phyloP scores from a whole-genome alignment of 1,140 invertebrate species.

The Thaumatotibia leucotreta region DNA sequence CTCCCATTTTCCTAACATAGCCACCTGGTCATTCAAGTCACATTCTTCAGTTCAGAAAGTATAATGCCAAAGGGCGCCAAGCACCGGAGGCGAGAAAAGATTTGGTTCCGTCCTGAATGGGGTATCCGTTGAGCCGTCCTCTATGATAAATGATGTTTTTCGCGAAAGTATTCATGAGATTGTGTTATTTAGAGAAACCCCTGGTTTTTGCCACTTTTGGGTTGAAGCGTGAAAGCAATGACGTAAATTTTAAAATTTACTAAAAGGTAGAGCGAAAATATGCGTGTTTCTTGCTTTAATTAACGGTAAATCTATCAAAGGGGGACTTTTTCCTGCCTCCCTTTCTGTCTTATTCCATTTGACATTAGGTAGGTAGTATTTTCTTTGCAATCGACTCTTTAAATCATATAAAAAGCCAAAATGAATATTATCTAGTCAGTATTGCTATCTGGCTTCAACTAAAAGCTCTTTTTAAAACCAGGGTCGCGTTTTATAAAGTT shows the following conservation, averaged over 20 bases:
- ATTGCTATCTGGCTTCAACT: too few species aligned
- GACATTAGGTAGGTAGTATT: too few species aligned
- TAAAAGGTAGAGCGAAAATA: too few species aligned
- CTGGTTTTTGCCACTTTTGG: neutral
- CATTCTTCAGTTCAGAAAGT: constrained; percentile 35
- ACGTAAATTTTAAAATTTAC: neutral
- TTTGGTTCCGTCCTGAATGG: constrained; percentile 55
- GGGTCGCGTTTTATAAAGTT: too few species aligned
- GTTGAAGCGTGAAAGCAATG: neutral
- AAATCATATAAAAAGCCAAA: too few species aligned
- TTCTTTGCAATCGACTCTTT: too few species aligned
- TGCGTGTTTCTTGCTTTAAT: too few species aligned
- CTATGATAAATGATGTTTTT: constrained; percentile 61
- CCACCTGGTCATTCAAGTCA: constrained; percentile 21
- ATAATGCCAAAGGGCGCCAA: constrained; percentile 34
- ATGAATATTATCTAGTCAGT: too few species aligned
- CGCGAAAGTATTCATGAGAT: constrained; percentile 43
- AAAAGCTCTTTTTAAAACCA: too few species aligned
- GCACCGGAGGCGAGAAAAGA: constrained; percentile 47
- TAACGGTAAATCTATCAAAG: too few species aligned
- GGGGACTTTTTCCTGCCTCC: too few species aligned
- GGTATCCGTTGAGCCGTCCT: constrained; percentile 54
- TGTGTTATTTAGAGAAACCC: constrained; percentile 32
- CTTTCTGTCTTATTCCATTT: too few species aligned
- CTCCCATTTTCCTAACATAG: constrained; percentile 19